phyloP scores from a whole-genome alignment of 2,888 invertebrate species.

The Cataglyphis livida region DNA sequence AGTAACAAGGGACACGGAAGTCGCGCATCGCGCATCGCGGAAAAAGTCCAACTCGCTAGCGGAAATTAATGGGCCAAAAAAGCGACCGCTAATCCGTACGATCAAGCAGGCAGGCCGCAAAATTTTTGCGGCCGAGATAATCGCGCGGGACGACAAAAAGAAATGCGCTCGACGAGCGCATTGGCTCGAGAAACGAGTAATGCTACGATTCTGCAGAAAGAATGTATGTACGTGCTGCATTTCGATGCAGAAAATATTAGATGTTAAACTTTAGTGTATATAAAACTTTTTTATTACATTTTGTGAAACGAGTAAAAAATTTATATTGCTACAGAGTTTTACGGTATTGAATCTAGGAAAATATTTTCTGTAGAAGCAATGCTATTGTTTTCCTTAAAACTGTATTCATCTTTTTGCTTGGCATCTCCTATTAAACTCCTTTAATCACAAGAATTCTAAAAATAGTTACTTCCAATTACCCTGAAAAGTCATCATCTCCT shows the following conservation, averaged over 20 bases:
- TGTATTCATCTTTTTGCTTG: not conserved
- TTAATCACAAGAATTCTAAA: not conserved
- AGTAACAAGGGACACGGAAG: slow-evolving; percentile 36
- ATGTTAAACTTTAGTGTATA: not conserved
- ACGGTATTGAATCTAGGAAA: not conserved
- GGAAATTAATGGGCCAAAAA: slow-evolving; percentile 50
- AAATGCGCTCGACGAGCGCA: slow-evolving; percentile 1
- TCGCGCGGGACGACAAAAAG: slow-evolving; percentile 35
- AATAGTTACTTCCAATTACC: not conserved
- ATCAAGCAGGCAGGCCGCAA: slow-evolving; percentile 43
- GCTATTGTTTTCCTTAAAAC: not conserved
- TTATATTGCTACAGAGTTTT: not conserved
- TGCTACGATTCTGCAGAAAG: not conserved
- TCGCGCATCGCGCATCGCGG: slow-evolving; percentile 16
- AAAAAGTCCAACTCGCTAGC: slow-evolving; percentile 40
- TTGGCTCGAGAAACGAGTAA: slow-evolving; percentile 20
- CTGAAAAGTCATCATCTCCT: not conserved
- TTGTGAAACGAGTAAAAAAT: not conserved
- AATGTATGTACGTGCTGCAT: not conserved
- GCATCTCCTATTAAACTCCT: not conserved
- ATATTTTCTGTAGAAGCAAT: not conserved
- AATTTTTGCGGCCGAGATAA: slow-evolving; percentile 51
- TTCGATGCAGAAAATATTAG: not conserved
- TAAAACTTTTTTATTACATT: slow-evolving; percentile 14
- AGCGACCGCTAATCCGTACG: slow-evolving; percentile 48